Conservation (phyloP, 92 coral and sea anemone species). For the Palythoa grandiflora region DNA sequence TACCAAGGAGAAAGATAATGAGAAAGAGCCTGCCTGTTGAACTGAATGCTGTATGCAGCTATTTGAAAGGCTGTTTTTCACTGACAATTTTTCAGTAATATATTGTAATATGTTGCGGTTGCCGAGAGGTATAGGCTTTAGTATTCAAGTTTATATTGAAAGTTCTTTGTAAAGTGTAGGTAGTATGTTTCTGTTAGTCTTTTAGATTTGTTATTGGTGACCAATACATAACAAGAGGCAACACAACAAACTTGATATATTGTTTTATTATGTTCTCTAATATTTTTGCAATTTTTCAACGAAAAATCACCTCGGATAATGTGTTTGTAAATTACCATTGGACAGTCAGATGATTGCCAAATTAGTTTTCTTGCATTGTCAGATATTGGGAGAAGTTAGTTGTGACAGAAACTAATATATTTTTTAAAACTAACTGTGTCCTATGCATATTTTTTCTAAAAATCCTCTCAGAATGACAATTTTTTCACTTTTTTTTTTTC, state of each 20-base stretch:
- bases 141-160: too few species aligned
- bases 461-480: constrained; percentile 25
- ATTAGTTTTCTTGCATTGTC: background rate
- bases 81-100: too few species aligned
- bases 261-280: constrained; percentile 19
- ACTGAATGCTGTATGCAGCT: too few species aligned
- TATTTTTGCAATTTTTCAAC: constrained; percentile 3
- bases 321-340: constrained; percentile 22
- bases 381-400: constrained; percentile 1
- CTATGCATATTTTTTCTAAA: constrained; percentile 12
- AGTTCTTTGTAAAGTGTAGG: too few species aligned
- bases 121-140: too few species aligned
- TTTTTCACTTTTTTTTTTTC: constrained; percentile 3
- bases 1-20: constrained; percentile 23
- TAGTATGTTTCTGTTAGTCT: too few species aligned
- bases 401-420: constrained; percentile 7
- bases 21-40: too few species aligned
- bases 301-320: constrained; percentile 23
- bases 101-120: too few species aligned
- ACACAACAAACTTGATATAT: background rate
- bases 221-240: too few species aligned
- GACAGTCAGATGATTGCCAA: constrained; percentile 25
- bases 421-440: constrained; percentile 8
- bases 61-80: too few species aligned
- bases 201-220: too few species aligned